Conservation (phyloP, 2,113 vertebrate species). For the Rhadina sibilatrix region DNA sequence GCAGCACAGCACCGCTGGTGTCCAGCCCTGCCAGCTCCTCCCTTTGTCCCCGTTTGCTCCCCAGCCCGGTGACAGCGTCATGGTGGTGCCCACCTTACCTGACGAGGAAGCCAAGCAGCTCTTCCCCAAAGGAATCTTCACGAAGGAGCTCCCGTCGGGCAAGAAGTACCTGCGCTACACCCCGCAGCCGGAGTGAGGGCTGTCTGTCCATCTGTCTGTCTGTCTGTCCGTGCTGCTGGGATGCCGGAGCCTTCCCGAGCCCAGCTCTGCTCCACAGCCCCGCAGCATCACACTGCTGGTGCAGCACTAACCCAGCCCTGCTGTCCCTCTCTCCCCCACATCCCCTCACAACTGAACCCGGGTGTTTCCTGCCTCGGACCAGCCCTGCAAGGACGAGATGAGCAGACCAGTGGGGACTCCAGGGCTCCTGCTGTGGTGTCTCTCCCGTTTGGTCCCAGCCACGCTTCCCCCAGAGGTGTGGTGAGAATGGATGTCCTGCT, state of each 20-base stretch:
- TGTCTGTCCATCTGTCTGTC: no score
- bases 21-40: neutral
- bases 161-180: slow-evolving; percentile 96
- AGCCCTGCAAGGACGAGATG: neutral
- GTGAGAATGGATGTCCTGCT: neutral
- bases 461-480: rapidly evolving
- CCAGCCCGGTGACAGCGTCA: slow-evolving; percentile 87
- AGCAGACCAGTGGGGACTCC: neutral
- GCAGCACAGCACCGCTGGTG: neutral
- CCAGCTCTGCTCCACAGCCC: neutral
- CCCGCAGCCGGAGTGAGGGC: slow-evolving; percentile 72
- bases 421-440: neutral
- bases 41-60: neutral
- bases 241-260: neutral
- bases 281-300: neutral
- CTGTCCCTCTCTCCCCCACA: neutral
- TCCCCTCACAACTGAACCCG: neutral
- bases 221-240: rapidly evolving
- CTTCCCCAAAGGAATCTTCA: slow-evolving; percentile 88
- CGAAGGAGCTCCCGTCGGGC: slow-evolving; percentile 89
- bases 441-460: neutral
- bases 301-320: neutral
- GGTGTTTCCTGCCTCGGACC: neutral
- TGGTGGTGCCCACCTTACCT: slow-evolving; percentile 90
- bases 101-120: slow-evolving; percentile 85